Percentiles rank a stretch among this genome's conserved stretches.
phyloP scores from a whole-genome alignment of 2,113 vertebrate genomes.

The Acanthisitta chloris region DNA sequence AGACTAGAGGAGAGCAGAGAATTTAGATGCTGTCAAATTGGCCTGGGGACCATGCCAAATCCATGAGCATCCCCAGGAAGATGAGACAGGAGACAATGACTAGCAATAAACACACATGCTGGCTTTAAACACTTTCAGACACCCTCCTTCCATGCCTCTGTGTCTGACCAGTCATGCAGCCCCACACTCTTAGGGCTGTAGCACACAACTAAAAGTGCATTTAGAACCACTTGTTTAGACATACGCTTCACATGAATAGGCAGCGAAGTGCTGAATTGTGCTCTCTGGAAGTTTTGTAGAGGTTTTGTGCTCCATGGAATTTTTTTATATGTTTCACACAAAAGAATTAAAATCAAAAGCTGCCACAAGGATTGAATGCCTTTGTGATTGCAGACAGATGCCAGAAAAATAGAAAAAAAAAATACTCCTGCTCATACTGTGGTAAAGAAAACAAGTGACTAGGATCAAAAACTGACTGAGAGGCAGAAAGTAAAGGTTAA shows the following conservation, averaged over 20 bases:
- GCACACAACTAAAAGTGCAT: neutral
- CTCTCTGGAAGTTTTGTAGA: neutral
- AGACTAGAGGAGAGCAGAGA: neutral
- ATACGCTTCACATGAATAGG: neutral
- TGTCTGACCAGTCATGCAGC: neutral
- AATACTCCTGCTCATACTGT: neutral
- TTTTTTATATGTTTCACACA: neutral
- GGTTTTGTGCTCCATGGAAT: neutral
- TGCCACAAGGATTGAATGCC: neutral
- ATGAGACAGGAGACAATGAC: neutral
- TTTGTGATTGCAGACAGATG: neutral
- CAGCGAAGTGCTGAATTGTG: slow-evolving; percentile 8
- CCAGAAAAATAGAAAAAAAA: neutral
- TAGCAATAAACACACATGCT: neutral
- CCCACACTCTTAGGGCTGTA: neutral
- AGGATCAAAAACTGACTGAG: neutral
- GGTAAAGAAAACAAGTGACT: neutral
- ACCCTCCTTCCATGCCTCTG: neutral
- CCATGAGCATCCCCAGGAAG: neutral
- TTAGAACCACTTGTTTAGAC: neutral
- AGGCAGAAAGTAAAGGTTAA: neutral
- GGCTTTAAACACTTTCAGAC: slow-evolving; percentile 15
- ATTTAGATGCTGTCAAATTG: neutral
- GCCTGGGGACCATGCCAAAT: neutral
- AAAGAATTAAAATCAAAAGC: slow-evolving; percentile 20